These are phyloP conservation scores for Vombatus ursinus DNA, from an alignment of 2,113 vertebrate species.

Conservation along the genomic window DNA sequence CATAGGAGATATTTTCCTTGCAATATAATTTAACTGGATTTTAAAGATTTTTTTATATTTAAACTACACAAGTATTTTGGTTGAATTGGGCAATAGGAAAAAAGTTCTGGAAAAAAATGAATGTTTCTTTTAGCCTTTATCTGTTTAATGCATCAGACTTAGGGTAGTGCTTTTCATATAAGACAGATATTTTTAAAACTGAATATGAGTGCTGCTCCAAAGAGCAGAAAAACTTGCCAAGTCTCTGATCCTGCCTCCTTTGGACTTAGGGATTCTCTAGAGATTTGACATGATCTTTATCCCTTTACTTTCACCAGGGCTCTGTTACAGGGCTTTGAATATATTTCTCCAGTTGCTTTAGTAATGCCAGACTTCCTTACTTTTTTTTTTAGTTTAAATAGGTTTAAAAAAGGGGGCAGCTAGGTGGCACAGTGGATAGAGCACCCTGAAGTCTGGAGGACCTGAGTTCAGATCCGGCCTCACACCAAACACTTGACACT, in stretches of 20 bases:
- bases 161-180: not conserved
- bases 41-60: not conserved
- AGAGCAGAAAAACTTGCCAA: not conserved
- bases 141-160: not conserved
- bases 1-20: not conserved
- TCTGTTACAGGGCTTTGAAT: conserved; percentile 1
- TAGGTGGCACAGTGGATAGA: too few species aligned
- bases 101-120: not conserved
- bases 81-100: not conserved
- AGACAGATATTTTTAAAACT: too few species aligned
- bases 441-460: too few species aligned
- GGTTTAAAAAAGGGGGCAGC: not conserved
- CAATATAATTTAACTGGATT: not conserved
- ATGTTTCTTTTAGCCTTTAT: not conserved
- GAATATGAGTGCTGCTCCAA: conserved; percentile 13
- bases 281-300: not conserved
- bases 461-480: too few species aligned
- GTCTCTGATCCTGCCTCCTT: conserved; percentile 7
- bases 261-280: not conserved
- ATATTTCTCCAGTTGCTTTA: conserved; percentile 32
- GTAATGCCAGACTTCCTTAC: conserved; percentile 21
- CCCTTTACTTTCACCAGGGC: not conserved
- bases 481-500: too few species aligned
- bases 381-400: conserved; percentile 29
- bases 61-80: not conserved